Base-by-base conservation (phyloP, 2,797 vertebrate species). In the Miichthys miiuy region DNA sequence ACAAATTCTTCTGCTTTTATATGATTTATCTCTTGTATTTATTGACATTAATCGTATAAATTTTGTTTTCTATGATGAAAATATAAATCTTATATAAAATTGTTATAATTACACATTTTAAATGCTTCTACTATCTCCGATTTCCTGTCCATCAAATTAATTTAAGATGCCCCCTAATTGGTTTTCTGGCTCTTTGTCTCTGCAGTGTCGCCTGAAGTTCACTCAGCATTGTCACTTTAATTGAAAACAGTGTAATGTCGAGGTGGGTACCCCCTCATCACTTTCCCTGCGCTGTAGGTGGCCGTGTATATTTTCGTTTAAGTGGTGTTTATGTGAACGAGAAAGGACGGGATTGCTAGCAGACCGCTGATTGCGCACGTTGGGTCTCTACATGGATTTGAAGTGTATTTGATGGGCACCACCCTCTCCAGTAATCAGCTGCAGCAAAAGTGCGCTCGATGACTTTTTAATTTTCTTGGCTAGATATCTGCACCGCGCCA, bases 291-390 rank as follows among this genome's bases (percentile, higher is more conserved):
- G 94, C 93, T 87, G 96, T 98, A 97, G 97, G 97, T 98, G 97
- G 97, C 96, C 97, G 72, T 93, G 97, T 97, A 93, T 97, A 97
- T 98, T 98, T 98, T 97, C 93, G 91, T 96, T 97, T 88, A 94
- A 96, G 96, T 94, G 94, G 91, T 97, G 97, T 98, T 97, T 98
- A 98, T 96, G 96, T 97, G 96, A 94, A 94, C 95, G 95, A 93
- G 95, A 96, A 96, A 92, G 94, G 93, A 94, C 95, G 95, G 96
- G 95, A 97, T 97, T 97, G 97, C 96, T 96, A 95, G 96, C 96
- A 97, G 97, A 97, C 93, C 93, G 85, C 95, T 91, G 96, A 94
- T 95, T 92, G 94, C 93, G 92, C 95, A 82, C 91, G 68, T 80
- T 90, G 88, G 86, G 87, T 93, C 87, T 89, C 93, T 86, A 73